phyloP scores from a whole-genome alignment of 53 echinoderm and acorn worm species.

The Echinometra lucunter region DNA sequence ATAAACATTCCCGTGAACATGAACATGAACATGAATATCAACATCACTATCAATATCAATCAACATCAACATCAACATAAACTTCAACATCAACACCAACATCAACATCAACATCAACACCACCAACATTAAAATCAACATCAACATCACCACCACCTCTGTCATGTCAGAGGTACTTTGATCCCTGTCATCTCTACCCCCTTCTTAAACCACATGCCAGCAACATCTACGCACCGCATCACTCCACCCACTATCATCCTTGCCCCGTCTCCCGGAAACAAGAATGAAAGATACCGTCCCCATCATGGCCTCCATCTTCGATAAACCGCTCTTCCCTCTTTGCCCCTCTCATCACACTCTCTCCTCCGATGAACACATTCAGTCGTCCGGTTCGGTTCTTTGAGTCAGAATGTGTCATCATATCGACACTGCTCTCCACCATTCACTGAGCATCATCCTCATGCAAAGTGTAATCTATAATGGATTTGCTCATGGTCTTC shows the following conservation, averaged over 20 bases:
- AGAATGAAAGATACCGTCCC: background rate
- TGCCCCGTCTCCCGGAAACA: background rate
- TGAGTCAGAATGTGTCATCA: constrained; percentile 17
- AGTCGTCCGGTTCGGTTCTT: background rate
- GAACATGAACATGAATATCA: background rate
- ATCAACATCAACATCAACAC: background rate
- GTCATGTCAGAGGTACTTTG: background rate
- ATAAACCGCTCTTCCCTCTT: background rate
- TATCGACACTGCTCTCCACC: background rate
- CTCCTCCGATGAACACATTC: background rate
- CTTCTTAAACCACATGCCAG: background rate
- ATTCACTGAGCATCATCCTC: background rate
- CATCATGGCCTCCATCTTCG: background rate
- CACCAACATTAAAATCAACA: background rate
- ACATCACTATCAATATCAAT: background rate
- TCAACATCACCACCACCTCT: background rate
- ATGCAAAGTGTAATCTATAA: constrained; percentile 13
- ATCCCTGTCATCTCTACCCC: background rate
- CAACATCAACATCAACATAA: background rate
- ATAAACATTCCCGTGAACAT: too few relatives aligned
- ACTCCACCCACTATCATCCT: background rate
- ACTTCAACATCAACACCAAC: background rate
- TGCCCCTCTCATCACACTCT: background rate
- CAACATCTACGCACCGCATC: background rate
- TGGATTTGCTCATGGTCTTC: background rate